Percentiles rank a stretch among this genome's conserved stretches.
Conservation (phyloP, 2,113 vertebrate genomes). For the Carlito syrichta region DNA sequence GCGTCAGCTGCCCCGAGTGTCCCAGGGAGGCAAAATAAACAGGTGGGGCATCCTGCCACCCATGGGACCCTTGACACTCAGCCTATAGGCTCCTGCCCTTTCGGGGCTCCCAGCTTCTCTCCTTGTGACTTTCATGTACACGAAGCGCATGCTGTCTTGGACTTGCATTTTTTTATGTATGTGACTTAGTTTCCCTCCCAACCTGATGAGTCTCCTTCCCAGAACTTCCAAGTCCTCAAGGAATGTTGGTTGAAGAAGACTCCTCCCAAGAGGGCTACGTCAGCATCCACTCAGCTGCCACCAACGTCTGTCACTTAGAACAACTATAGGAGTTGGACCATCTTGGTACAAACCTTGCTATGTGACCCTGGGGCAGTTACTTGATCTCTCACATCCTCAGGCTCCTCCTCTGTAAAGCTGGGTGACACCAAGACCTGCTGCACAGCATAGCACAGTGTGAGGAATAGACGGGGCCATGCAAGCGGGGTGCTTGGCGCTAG, state of each 20-base stretch:
- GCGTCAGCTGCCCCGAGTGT: too few relatives aligned
- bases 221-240: not conserved
- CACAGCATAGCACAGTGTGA: accelerated
- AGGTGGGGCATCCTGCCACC: not conserved
- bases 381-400: not conserved
- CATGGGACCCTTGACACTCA: accelerated
- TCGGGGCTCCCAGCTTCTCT: not conserved
- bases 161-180: not conserved
- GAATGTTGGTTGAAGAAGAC: not conserved
- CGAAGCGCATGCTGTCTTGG: not conserved
- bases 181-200: not conserved
- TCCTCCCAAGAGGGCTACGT: not conserved
- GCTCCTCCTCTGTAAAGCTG: not conserved
- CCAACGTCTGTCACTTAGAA: not conserved
- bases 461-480: not conserved
- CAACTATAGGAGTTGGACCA: not conserved
- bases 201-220: not conserved
- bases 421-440: not conserved
- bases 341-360: too few relatives aligned
- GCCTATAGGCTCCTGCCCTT: not conserved
- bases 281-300: not conserved
- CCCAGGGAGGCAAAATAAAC: too few relatives aligned
- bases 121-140: not conserved
- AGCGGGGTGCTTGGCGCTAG: not conserved
- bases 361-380: not conserved